These are phyloP conservation scores for Cataglyphis livida DNA, from an alignment of 2,888 invertebrate genomes.

Conservation along the genomic window DNA sequence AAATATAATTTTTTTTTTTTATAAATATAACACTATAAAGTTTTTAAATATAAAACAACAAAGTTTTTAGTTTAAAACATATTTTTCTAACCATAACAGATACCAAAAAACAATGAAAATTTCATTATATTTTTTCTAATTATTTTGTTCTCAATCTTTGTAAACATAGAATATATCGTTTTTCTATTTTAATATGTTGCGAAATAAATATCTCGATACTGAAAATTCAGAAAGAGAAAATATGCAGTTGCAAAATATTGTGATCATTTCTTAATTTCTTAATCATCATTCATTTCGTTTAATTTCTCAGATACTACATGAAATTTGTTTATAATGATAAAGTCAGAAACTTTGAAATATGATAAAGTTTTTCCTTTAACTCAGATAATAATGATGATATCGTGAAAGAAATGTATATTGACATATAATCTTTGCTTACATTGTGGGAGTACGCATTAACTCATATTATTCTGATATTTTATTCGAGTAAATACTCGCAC, in stretches of 20 bases:
- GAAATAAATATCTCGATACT: background rate
- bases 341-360: slow-evolving; percentile 22
- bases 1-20: slow-evolving; percentile 4
- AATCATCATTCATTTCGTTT: slow-evolving; percentile 15
- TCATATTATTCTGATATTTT: slow-evolving; percentile 57
- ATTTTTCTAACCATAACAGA: background rate
- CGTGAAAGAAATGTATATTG: slow-evolving; percentile 62
- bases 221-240: slow-evolving; percentile 1
- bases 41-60: slow-evolving; percentile 1
- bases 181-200: slow-evolving; percentile 10
- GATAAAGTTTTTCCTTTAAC: slow-evolving; percentile 30
- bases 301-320: slow-evolving; percentile 34
- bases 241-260: background rate
- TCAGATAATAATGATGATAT: slow-evolving; percentile 48
- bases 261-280: background rate
- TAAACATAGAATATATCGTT: background rate
- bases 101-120: slow-evolving; percentile 6
- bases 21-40: background rate
- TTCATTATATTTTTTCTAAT: slow-evolving; percentile 10
- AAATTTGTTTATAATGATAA: slow-evolving; percentile 12
- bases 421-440: slow-evolving; percentile 65
- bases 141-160: background rate
- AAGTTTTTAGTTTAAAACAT: slow-evolving; percentile 28
- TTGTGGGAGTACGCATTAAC: slow-evolving; percentile 59
- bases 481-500: slow-evolving; percentile 61